Evolutionary conservation across 2,113 vertebrate species (phyloP).

Genomic region (Phoenicopterus ruber): DNA sequence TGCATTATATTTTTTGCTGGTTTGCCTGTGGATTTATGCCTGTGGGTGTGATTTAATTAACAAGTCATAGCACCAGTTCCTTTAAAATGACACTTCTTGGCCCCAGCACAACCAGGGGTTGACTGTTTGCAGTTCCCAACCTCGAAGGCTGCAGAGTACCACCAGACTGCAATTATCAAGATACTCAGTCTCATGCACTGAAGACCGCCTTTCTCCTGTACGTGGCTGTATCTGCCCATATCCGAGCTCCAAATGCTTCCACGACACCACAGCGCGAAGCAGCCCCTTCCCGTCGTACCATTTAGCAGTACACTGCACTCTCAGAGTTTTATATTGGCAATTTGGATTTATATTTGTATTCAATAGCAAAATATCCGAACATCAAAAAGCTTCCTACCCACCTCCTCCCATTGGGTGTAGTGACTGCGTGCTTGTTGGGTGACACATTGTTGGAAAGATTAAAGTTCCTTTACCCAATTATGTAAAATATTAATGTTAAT

Average conservation of each 20-base stretch:
- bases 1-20: not conserved
- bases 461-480: constrained; percentile 50
- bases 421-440: not conserved
- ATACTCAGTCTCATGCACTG: fast-evolving
- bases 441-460: constrained; percentile 42
- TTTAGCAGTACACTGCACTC: not conserved
- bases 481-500: constrained; percentile 63
- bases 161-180: not conserved
- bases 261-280: not conserved
- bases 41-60: not conserved
- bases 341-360: not conserved
- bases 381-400: not conserved
- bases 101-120: not conserved
- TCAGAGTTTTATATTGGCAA: not conserved
- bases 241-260: not conserved
- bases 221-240: not conserved
- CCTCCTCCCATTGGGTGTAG: not conserved
- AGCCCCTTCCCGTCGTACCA: fast-evolving
- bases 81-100: constrained; percentile 13
- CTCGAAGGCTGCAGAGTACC: not conserved
- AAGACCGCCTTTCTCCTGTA: not conserved
- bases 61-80: not conserved
- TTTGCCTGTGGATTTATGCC: not conserved
- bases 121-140: constrained; percentile 19
- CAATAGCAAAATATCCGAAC: not conserved